A percentile compares a stretch with the other conserved stretches of the same genome.
These are phyloP conservation scores for Coenobita brevimanus DNA, from an alignment of 1,140 invertebrate genomes.

Conservation along the genomic window DNA sequence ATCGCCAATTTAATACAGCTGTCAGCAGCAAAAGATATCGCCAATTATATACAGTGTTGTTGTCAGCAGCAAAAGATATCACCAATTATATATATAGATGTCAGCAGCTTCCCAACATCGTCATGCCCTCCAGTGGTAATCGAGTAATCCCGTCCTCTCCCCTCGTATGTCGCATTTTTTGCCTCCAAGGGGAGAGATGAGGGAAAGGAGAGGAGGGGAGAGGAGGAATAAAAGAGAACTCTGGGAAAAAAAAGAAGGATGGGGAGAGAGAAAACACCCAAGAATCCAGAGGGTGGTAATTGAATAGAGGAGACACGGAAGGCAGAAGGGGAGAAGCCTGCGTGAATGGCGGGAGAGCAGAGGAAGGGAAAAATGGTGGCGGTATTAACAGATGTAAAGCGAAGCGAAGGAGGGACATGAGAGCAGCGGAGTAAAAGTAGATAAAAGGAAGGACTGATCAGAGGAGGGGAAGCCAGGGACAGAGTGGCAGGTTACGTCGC, in stretches of 20 bases:
- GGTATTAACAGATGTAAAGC: neutral
- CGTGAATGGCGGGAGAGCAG: neutral
- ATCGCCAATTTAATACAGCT: no score
- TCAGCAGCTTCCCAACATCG: no score
- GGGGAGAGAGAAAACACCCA: neutral
- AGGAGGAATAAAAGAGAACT: neutral
- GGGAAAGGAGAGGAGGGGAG: neutral
- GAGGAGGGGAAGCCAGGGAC: neutral
- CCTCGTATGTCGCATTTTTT: constrained; percentile 35
- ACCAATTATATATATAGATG: no score
- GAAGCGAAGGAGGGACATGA: neutral
- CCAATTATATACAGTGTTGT: no score
- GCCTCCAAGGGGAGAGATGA: constrained; percentile 9
- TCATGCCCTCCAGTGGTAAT: constrained; percentile 24
- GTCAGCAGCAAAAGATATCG: no score
- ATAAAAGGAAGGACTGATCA: no score
- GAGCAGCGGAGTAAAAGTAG: neutral
- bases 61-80: no score
- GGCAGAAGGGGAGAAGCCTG: neutral
- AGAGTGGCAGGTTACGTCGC: no score
- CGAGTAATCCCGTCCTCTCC: constrained; percentile 47
- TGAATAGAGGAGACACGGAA: neutral
- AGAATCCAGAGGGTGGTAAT: no score
- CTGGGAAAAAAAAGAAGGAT: neutral
- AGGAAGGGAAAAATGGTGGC: neutral